Conservation (phyloP, 2,113 vertebrate species). For the Junco hyemalis region DNA sequence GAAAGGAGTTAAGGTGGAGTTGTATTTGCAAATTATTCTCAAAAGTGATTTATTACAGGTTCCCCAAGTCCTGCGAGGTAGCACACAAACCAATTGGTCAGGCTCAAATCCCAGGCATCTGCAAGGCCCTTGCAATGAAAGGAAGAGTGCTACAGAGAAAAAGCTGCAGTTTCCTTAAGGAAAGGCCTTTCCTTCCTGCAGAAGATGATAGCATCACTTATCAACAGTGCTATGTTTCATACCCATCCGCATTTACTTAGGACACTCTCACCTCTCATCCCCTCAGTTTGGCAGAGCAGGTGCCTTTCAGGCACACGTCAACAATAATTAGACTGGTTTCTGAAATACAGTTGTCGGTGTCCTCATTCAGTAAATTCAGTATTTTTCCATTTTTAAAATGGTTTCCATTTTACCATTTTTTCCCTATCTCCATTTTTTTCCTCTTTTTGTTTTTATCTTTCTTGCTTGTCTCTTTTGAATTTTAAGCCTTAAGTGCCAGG, state of each 20-base stretch:
- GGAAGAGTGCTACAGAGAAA: slow-evolving; percentile 62
- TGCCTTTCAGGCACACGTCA: not conserved
- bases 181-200: slow-evolving; percentile 64
- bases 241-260: not conserved
- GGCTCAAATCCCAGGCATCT: slow-evolving; percentile 23
- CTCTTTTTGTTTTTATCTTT: slow-evolving; percentile 18
- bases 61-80: slow-evolving; percentile 59
- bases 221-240: slow-evolving; percentile 60
- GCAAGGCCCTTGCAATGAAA: slow-evolving; percentile 46
- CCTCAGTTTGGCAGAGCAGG: slow-evolving; percentile 67
- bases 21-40: slow-evolving; percentile 69
- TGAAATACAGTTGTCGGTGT: not conserved
- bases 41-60: slow-evolving; percentile 66
- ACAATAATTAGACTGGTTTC: slow-evolving; percentile 38
- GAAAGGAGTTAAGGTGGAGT: slow-evolving; percentile 66
- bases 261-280: slow-evolving; percentile 23
- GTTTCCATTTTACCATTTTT: slow-evolving; percentile 44
- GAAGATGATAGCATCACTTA: slow-evolving; percentile 45
- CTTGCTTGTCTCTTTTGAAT: slow-evolving; percentile 57
- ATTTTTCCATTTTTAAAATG: slow-evolving; percentile 54
- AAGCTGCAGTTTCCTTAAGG: slow-evolving; percentile 69
- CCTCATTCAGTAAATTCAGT: slow-evolving; percentile 23
- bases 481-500: slow-evolving; percentile 66
- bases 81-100: slow-evolving; percentile 63
- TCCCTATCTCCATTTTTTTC: not conserved